Evolutionary conservation across 2,797 vertebrate species (phyloP).

Genomic region (Acomys russatus): DNA sequence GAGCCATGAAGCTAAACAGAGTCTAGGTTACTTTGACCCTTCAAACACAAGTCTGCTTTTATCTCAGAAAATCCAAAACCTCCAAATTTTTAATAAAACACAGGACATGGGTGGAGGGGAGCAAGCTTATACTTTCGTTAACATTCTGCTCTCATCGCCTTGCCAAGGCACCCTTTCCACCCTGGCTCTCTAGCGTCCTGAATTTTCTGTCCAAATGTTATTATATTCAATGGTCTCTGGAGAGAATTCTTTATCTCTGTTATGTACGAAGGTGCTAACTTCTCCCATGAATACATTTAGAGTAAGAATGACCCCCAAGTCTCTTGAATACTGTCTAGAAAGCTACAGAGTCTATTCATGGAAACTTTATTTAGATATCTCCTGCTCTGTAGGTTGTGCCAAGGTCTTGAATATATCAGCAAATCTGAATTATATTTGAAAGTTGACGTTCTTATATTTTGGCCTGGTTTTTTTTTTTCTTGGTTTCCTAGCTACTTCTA

Average conservation of each 20-base stretch:
- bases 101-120: not conserved
- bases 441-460: slow-evolving; percentile 24
- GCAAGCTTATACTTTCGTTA: slow-evolving; percentile 6
- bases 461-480: slow-evolving; percentile 26
- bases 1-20: slow-evolving; percentile 26
- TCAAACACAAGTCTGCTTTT: slow-evolving; percentile 67
- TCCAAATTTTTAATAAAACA: slow-evolving; percentile 53
- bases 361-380: slow-evolving; percentile 50
- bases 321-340: not conserved
- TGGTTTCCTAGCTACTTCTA: not conserved
- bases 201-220: slow-evolving; percentile 42
- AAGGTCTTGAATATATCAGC: slow-evolving; percentile 36
- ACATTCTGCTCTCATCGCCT: not conserved
- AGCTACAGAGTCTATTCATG: slow-evolving; percentile 31
- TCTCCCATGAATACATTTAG: slow-evolving; percentile 54
- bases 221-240: slow-evolving; percentile 32
- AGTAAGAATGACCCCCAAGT: not conserved
- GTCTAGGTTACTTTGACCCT: slow-evolving; percentile 29
- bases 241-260: slow-evolving; percentile 50
- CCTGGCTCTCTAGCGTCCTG: not conserved
- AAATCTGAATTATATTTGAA: slow-evolving; percentile 58
- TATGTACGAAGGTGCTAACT: slow-evolving; percentile 6
- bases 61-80: slow-evolving; percentile 61
- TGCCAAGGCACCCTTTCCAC: not conserved
- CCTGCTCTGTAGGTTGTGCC: slow-evolving; percentile 30